phyloP scores from a whole-genome alignment of 2,113 vertebrate genomes.

The Dasypus novemcinctus region DNA sequence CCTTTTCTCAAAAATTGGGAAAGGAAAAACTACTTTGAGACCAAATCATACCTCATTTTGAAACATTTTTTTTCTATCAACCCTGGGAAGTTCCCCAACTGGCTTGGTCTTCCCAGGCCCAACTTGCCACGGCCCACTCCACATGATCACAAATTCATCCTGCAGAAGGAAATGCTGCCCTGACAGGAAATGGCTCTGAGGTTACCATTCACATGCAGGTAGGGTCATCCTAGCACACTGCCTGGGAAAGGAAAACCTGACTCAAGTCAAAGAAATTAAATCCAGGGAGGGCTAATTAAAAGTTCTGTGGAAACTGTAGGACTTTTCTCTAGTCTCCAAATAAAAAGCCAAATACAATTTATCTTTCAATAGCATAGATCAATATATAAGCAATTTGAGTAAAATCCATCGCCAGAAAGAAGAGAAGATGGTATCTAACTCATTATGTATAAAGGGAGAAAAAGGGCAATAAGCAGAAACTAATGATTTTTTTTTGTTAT shows the following conservation, averaged over 20 bases:
- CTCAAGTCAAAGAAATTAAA: constrained; percentile 15
- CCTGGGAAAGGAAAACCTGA: constrained; percentile 26
- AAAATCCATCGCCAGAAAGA: constrained; percentile 29
- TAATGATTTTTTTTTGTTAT: background rate
- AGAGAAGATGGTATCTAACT: background rate
- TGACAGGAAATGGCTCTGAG: background rate
- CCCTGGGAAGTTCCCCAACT: background rate
- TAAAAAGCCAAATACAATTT: constrained; percentile 25
- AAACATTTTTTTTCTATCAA: constrained; percentile 20
- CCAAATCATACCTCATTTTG: background rate
- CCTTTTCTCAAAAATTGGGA: background rate
- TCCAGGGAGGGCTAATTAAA: background rate
- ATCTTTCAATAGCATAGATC: background rate
- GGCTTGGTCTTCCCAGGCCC: background rate
- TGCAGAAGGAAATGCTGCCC: constrained; percentile 34
- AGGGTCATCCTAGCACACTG: background rate
- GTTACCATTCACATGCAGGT: background rate
- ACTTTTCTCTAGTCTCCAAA: constrained; percentile 2
- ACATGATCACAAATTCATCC: background rate
- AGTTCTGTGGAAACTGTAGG: constrained; percentile 1
- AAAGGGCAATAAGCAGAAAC: background rate
- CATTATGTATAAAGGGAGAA: background rate
- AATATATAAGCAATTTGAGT: background rate
- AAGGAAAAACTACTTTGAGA: constrained; percentile 19
- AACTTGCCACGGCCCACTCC: background rate